These are phyloP conservation scores for Dicentrarchus labrax DNA, from an alignment of 2,113 vertebrate species.

Conservation along the genomic window DNA sequence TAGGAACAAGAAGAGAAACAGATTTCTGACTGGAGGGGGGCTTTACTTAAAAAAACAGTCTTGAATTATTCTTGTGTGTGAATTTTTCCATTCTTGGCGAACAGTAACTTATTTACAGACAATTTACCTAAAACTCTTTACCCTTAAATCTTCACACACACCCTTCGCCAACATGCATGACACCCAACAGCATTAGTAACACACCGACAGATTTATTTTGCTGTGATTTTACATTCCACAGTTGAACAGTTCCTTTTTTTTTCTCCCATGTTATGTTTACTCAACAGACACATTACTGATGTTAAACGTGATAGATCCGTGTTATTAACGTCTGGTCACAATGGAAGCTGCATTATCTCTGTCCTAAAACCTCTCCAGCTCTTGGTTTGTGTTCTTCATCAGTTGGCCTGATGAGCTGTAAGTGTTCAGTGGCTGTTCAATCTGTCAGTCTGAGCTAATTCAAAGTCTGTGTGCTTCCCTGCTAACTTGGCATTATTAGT, in stretches of 20 bases:
- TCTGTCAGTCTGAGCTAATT: background rate
- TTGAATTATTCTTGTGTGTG: background rate
- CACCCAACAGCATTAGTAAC: constrained; percentile 67
- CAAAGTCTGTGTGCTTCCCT: background rate
- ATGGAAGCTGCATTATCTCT: constrained; percentile 70
- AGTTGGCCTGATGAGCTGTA: background rate
- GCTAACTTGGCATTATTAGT: background rate
- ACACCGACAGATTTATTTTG: constrained; percentile 83
- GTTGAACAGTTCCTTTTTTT: constrained; percentile 77
- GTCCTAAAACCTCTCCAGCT: constrained; percentile 29
- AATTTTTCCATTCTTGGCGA: background rate
- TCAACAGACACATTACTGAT: constrained; percentile 83
- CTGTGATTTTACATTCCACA: constrained; percentile 85
- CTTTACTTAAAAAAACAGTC: background rate
- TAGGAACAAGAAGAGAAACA: too few species aligned
- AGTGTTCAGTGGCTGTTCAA: background rate
- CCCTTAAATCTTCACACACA: background rate
- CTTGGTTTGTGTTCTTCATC: background rate
- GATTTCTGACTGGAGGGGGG: too few species aligned
- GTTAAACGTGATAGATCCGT: constrained; percentile 71
- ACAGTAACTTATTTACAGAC: background rate
- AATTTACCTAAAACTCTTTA: background rate
- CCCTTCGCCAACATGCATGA: constrained; percentile 5
- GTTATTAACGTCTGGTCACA: constrained; percentile 56
- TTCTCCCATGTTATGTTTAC: constrained; percentile 65